phyloP scores from a whole-genome alignment of 2,888 invertebrate species.

The Seira musarum region DNA sequence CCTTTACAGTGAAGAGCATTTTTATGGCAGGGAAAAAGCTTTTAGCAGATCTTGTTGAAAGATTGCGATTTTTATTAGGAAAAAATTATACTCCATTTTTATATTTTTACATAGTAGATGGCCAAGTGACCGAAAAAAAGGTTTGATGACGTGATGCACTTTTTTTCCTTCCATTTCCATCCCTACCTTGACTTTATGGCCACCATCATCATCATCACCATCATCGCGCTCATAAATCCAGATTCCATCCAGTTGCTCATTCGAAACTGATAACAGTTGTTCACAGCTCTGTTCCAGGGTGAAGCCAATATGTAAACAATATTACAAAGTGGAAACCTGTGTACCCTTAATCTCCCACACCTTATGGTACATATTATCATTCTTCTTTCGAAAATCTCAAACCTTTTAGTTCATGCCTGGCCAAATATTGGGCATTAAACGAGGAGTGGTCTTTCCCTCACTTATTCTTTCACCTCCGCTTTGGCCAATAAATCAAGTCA shows the following conservation, averaged over 20 bases:
- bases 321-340: conserved; percentile 13
- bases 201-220: background rate
- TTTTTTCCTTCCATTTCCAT: conserved; percentile 8
- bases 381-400: no score
- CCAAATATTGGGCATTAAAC: background rate
- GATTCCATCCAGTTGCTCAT: conserved; percentile 1
- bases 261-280: conserved; percentile 10
- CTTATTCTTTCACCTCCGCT: conserved; percentile 1
- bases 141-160: conserved; percentile 19
- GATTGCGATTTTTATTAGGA: background rate
- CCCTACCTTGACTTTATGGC: conserved; percentile 8
- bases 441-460: conserved; percentile 24
- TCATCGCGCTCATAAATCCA: conserved; percentile 10
- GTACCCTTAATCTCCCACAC: background rate
- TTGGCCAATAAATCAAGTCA: conserved; percentile 26
- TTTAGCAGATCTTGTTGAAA: background rate
- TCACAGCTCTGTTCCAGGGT: background rate
- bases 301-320: conserved; percentile 19
- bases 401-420: no score
- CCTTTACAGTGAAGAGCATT: background rate
- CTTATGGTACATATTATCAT: no score
- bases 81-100: background rate
- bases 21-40: background rate
- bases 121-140: conserved; percentile 10
- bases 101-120: background rate